Percentiles rank a stretch among this genome's conserved stretches.
phyloP scores from a whole-genome alignment of 2,888 invertebrate species.

The Drosophila pseudotalamancana region DNA sequence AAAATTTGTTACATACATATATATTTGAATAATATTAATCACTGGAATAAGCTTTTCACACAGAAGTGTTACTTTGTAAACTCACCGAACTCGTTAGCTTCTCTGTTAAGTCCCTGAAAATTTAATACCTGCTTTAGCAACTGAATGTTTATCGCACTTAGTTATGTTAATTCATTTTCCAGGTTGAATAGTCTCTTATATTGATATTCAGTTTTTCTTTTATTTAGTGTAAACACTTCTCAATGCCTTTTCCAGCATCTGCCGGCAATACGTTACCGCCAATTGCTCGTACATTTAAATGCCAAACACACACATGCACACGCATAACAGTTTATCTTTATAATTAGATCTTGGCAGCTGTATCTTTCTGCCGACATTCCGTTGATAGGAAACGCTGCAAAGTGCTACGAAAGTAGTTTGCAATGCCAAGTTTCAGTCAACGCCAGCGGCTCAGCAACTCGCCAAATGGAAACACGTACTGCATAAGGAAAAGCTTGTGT shows the following conservation, averaged over 20 bases:
- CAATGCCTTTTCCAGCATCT: slow-evolving; percentile 19
- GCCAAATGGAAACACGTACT: slow-evolving; percentile 54
- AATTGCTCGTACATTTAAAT: slow-evolving; percentile 52
- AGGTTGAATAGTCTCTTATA: slow-evolving; percentile 18
- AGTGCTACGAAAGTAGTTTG: slow-evolving; percentile 51
- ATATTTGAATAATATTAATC: too few relatives aligned
- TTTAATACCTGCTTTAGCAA: neutral
- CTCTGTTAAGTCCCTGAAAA: too few relatives aligned
- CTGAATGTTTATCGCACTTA: neutral
- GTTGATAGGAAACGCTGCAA: slow-evolving; percentile 24
- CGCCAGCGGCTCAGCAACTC: slow-evolving; percentile 20
- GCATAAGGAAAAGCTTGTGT: slow-evolving; percentile 6
- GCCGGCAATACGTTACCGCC: slow-evolving; percentile 16
- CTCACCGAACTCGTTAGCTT: too few relatives aligned
- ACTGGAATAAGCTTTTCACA: too few relatives aligned
- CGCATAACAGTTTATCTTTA: slow-evolving; percentile 63
- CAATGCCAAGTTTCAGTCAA: slow-evolving; percentile 39
- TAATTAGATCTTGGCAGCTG: slow-evolving; percentile 63
- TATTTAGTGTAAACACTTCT: slow-evolving; percentile 15
- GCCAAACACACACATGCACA: slow-evolving; percentile 42
- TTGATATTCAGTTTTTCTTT: slow-evolving; percentile 15
- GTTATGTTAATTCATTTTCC: neutral
- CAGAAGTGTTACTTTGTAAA: too few relatives aligned
- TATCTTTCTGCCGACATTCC: slow-evolving; percentile 29
- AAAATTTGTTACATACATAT: too few relatives aligned